A percentile compares a stretch with the other conserved stretches of the same genome.
phyloP scores from a whole-genome alignment of 1,140 invertebrate genomes.

The Papilio polytes region DNA sequence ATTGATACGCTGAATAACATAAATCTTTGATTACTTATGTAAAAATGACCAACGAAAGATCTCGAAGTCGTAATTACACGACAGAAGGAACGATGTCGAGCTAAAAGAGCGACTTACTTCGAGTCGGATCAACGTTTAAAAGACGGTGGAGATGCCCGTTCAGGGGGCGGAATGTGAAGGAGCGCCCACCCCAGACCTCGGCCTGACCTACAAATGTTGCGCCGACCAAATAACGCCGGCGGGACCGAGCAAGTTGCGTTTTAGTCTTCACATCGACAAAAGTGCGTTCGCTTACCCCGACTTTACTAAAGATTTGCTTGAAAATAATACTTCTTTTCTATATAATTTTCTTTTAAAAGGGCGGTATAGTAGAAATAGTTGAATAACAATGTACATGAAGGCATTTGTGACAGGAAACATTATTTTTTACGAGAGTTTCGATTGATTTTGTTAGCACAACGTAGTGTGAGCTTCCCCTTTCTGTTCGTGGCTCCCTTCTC shows the following conservation, averaged over 20 bases:
- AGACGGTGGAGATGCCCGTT: constrained; percentile 34
- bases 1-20: neutral
- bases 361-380: neutral
- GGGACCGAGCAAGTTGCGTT: constrained; percentile 15
- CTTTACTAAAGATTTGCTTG: neutral
- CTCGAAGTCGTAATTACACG: constrained; percentile 12
- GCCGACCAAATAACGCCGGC: constrained; percentile 43
- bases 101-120: constrained; percentile 14
- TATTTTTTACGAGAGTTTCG: constrained; percentile 33
- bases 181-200: constrained; percentile 41
- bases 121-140: constrained; percentile 36
- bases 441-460: constrained; percentile 29
- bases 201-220: constrained; percentile 42
- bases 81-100: constrained; percentile 16
- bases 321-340: constrained; percentile 7
- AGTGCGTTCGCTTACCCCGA: neutral
- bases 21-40: constrained; percentile 9
- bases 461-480: neutral
- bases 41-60: constrained; percentile 4
- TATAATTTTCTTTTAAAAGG: neutral
- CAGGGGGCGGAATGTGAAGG: constrained; percentile 40
- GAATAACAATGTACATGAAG: neutral
- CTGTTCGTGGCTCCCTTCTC: neutral
- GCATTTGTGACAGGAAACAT: constrained; percentile 19
- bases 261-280: neutral